Evolutionary conservation across 1,140 invertebrate genomes (phyloP).

Genomic region (Eciton burchellii): DNA sequence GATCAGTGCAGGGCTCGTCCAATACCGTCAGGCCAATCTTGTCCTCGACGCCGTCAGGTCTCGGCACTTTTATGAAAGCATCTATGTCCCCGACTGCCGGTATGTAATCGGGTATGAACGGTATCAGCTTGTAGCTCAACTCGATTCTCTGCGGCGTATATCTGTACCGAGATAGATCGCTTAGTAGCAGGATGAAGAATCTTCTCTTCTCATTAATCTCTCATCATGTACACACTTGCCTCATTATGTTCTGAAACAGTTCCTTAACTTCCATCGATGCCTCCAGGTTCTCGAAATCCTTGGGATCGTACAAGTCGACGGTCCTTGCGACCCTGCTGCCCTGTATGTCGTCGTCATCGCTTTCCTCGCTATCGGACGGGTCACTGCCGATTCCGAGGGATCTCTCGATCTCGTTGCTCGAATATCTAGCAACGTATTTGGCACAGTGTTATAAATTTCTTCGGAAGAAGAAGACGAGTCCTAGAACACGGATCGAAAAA

Average conservation of each 20-base stretch:
- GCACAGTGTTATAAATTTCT: background rate
- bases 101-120: conserved; percentile 98
- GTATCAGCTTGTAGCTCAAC: conserved; percentile 95
- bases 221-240: conserved; percentile 85
- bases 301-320: conserved; percentile 91
- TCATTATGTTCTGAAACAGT: conserved; percentile 96
- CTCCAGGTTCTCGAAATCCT: conserved; percentile 93
- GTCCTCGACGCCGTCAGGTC: conserved; percentile 91
- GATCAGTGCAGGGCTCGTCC: conserved; percentile 97
- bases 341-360: conserved; percentile 81
- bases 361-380: conserved; percentile 81
- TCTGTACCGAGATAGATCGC: conserved; percentile 83
- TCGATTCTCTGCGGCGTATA: conserved; percentile 97
- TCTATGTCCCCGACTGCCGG: conserved; percentile 99
- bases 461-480: background rate
- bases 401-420: conserved; percentile 70
- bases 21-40: conserved; percentile 93
- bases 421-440: conserved; percentile 56
- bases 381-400: conserved; percentile 79
- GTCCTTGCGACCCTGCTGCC: conserved; percentile 83
- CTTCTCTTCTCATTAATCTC: background rate
- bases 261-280: conserved; percentile 95
- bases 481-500: too few relatives aligned
- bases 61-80: conserved; percentile 97
- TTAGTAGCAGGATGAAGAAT: background rate